phyloP scores from a whole-genome alignment of 2,113 vertebrate genomes.

The Amphiprion percula region DNA sequence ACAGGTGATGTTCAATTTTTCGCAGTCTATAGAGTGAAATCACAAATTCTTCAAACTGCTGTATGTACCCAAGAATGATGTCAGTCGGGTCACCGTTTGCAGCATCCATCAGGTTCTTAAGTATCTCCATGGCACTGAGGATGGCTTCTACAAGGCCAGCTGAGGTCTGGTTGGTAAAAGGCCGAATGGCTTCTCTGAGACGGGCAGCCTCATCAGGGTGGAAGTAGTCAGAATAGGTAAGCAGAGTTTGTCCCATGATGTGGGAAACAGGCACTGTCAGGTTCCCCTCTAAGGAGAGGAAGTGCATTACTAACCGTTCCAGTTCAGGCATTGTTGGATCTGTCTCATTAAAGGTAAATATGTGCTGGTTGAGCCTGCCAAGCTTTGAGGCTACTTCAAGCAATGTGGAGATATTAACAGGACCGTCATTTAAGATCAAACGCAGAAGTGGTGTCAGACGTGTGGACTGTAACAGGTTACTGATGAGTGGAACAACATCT shows the following conservation, averaged over 20 bases:
- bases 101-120: conserved; percentile 63
- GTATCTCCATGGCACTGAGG: conserved; percentile 65
- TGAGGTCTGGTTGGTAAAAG: conserved; percentile 75
- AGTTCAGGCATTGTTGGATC: conserved; percentile 67
- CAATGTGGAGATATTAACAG: conserved; percentile 56
- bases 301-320: conserved; percentile 60
- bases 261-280: conserved; percentile 70
- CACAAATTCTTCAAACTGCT: conserved; percentile 71
- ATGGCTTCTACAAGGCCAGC: conserved; percentile 63
- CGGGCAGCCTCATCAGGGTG: conserved; percentile 45
- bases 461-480: conserved; percentile 60
- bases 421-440: conserved; percentile 48
- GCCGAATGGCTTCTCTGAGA: conserved; percentile 59
- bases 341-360: conserved; percentile 69
- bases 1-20: conserved; percentile 37
- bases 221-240: conserved; percentile 70
- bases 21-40: conserved; percentile 51
- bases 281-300: conserved; percentile 71
- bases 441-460: conserved; percentile 71
- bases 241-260: conserved; percentile 67
- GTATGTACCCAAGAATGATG: conserved; percentile 69
- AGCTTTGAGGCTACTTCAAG: conserved; percentile 52
- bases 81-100: conserved; percentile 60
- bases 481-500: conserved; percentile 50
- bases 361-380: conserved; percentile 64